Percentiles rank a stretch among this genome's conserved stretches.
Evolutionary conservation across 2,888 invertebrate genomes (phyloP).

Genomic region (Hipparchia sbordonii): DNA sequence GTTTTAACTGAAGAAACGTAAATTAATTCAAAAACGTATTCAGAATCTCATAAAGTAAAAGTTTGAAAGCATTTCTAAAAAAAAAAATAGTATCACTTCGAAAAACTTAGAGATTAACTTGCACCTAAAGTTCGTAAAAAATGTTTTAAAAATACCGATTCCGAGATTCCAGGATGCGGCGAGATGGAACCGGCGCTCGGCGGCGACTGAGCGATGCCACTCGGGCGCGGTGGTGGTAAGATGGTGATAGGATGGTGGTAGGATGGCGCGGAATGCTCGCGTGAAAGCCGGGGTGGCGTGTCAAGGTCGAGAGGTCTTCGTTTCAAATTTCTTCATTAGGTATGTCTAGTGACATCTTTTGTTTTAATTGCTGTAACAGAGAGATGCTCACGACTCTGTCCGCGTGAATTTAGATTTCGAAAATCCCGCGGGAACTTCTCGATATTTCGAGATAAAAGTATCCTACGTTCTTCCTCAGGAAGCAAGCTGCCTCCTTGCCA

Average conservation of each 20-base stretch:
- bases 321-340: constrained; percentile 19
- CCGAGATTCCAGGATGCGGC: constrained; percentile 24
- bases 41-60: constrained; percentile 7
- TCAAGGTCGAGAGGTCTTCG: constrained; percentile 33
- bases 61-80: constrained; percentile 26
- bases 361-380: constrained; percentile 8
- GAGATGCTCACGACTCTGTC: background rate
- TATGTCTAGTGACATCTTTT: constrained; percentile 12
- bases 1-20: background rate
- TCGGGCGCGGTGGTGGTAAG: constrained; percentile 1
- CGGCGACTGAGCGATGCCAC: constrained; percentile 33
- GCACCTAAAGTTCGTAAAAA: constrained; percentile 1
- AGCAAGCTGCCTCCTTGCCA: no score
- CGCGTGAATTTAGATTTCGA: no score
- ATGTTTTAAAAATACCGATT: constrained; percentile 18
- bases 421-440: no score
- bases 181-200: constrained; percentile 30
- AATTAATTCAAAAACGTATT: background rate
- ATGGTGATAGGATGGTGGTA: constrained; percentile 10
- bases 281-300: constrained; percentile 36
- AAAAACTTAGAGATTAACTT: constrained; percentile 7
- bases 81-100: constrained; percentile 14
- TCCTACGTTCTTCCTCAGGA: no score
- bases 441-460: no score
- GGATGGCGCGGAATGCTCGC: constrained; percentile 26